Base-by-base conservation (phyloP, 1,140 invertebrate species). In the Rhyzopertha dominica region DNA sequence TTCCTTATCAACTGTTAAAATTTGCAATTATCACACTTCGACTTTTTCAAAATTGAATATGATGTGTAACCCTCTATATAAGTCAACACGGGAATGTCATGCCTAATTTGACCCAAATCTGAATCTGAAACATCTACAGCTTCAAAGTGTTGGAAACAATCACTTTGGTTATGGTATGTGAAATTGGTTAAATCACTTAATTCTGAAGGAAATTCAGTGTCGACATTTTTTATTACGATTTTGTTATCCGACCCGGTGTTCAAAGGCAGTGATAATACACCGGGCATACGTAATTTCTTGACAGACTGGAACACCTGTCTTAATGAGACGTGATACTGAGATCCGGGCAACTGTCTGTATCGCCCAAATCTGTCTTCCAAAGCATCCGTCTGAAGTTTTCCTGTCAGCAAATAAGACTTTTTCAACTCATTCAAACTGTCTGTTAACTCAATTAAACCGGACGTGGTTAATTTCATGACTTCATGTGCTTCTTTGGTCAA, bases 331-430 rank as follows among this genome's bases (percentile, higher is more conserved):
- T 32, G 7, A 13, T 32, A 32, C 31, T 32, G 31, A 8, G 9
- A 8, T 10, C 31, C 31, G 7, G 31, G 9, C 13, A 8, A 14
- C 14, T 32, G 31, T 8, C 13, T 8, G 16, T 32, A 32, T 32
- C 16, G 9, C 16, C 36, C 36, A 39, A 39, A 39, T 24, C 36
- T 39, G 18, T 5, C 12, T 24, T 40, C 38, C 12, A 40, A 17
- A 5, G 25, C 12, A 40, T 40, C 38, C 4, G 38, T 40, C 13
- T 40, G 38, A 13, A 40, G 29, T 40, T 40, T 40, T 2, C 23
- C 24, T 8, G 18, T 12, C 29, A 40, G 17, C 13, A 40, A 4
- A 18, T 40, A 28, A 10, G 3, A 5, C 3, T 28, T n/a, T 5
- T 40, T 26, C 17, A 40, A 17, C 29, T 40, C 25, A 3, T 40